Conservation (phyloP, 2,797 vertebrate genomes). For the Manis crassicaudata region DNA sequence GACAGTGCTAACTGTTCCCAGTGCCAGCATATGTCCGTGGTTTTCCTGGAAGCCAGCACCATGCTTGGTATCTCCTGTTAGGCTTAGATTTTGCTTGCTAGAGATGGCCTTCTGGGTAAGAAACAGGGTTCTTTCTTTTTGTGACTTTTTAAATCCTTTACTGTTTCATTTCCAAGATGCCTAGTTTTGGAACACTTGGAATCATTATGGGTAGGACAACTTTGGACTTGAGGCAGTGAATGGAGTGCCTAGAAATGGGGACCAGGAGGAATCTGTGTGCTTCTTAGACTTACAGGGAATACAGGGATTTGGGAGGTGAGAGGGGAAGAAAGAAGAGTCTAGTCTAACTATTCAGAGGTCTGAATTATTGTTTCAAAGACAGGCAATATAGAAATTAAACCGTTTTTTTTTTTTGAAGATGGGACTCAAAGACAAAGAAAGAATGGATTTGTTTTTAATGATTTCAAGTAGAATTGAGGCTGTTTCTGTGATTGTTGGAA, state of each 20-base stretch:
- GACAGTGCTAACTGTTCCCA: fast-evolving
- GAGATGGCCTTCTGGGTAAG: not conserved
- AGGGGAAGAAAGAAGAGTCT: not conserved
- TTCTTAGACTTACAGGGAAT: not conserved
- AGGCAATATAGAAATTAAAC: conserved; percentile 76
- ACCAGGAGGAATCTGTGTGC: not conserved
- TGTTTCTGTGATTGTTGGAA: conserved; percentile 77
- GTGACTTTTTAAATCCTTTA: conserved; percentile 35
- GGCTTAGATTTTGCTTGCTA: not conserved
- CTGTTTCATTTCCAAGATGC: conserved; percentile 9
- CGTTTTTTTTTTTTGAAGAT: conserved; percentile 74
- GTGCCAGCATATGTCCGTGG: not conserved
- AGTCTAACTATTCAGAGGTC: not conserved
- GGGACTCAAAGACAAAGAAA: conserved; percentile 76
- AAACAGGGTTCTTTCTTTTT: conserved; percentile 68
- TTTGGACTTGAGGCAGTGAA: not conserved
- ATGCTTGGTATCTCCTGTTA: not conserved
- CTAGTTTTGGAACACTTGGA: not conserved
- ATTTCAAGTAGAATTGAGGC: conserved; percentile 64
- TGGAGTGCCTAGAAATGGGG: not conserved
- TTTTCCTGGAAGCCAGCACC: not conserved
- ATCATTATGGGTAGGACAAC: not conserved
- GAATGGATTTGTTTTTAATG: conserved; percentile 67
- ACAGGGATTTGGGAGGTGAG: not conserved
- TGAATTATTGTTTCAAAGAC: conserved; percentile 59